phyloP scores from a whole-genome alignment of 2,113 vertebrate species.

The Rhinopomastus cyanomelas region DNA sequence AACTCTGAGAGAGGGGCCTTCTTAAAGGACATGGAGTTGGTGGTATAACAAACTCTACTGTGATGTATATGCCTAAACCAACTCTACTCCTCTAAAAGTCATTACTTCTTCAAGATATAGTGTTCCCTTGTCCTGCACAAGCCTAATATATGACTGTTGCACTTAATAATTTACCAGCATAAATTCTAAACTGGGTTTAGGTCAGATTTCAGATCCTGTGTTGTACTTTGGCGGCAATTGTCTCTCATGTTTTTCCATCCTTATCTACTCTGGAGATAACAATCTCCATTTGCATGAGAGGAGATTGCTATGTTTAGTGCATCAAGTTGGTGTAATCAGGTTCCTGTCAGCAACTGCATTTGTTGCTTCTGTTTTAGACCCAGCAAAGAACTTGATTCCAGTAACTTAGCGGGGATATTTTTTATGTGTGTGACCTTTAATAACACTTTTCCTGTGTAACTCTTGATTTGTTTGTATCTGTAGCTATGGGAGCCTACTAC shows the following conservation, averaged over 20 bases:
- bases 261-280: neutral
- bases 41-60: neutral
- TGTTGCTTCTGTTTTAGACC: neutral
- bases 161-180: neutral
- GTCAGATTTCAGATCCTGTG: neutral
- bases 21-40: accelerated
- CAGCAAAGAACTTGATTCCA: neutral
- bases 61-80: neutral
- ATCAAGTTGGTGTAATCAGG: neutral
- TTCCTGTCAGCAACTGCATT: neutral
- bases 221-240: neutral
- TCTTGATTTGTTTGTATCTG: neutral
- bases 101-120: neutral
- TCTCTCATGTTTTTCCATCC: neutral
- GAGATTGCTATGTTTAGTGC: neutral
- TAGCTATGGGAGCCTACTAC: neutral
- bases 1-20: neutral
- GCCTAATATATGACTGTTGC: neutral
- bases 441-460: neutral
- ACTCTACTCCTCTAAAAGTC: neutral
- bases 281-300: neutral
- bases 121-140: neutral
- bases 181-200: neutral
- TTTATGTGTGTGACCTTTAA: neutral
- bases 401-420: neutral